Percentiles rank a stretch among this genome's conserved stretches.
These are phyloP conservation scores for Steinernema khuongi DNA, from an alignment of 1,140 invertebrate genomes.

Conservation along the genomic window DNA sequence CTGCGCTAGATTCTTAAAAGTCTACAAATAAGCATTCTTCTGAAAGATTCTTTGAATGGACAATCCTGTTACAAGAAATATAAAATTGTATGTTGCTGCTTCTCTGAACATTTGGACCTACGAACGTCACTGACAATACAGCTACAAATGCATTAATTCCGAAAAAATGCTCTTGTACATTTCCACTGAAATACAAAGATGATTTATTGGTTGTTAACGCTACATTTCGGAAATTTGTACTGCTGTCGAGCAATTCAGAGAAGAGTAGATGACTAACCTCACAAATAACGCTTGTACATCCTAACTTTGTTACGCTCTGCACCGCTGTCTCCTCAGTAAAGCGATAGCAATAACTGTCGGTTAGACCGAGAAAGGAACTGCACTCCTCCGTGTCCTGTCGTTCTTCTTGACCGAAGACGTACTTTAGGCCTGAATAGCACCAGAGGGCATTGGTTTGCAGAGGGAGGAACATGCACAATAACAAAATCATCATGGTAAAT, in stretches of 20 bases:
- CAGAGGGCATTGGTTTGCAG: neutral
- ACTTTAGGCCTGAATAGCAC: conserved; percentile 24
- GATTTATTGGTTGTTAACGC: neutral
- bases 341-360: conserved; percentile 18
- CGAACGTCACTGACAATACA: no score
- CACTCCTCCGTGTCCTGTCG: conserved; percentile 20
- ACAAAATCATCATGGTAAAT: neutral
- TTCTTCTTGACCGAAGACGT: conserved; percentile 22
- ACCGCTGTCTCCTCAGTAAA: conserved; percentile 4
- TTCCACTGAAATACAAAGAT: no score
- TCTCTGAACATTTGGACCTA: no score
- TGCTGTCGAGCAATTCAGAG: no score
- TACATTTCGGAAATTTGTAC: no score
- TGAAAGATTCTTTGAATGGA: no score
- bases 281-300: conserved; percentile 23
- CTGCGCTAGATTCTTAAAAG: no score
- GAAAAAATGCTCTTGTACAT: no score
- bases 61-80: no score
- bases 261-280: neutral
- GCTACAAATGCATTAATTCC: no score
- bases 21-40: no score
- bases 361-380: conserved; percentile 20
- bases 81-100: no score
- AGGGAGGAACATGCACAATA: neutral
- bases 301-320: conserved; percentile 17